These are phyloP conservation scores for Erythrolamprus reginae DNA, from an alignment of 2,113 vertebrate genomes.

Conservation along the genomic window DNA sequence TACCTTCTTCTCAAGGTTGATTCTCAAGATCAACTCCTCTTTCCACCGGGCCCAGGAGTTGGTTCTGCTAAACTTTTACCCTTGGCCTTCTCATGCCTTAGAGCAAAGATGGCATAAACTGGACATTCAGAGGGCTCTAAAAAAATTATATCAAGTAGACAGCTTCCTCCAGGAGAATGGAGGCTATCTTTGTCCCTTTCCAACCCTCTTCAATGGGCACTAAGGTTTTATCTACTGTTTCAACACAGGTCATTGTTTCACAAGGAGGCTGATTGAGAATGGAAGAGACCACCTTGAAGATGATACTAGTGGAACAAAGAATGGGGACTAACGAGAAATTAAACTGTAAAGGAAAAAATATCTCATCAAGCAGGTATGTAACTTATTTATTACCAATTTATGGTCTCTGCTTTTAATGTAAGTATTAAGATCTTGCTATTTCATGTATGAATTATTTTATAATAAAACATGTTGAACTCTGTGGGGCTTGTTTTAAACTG, in stretches of 20 bases:
- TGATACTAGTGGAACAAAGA: background rate
- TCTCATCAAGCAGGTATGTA: slow-evolving; percentile 1
- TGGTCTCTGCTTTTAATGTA: background rate
- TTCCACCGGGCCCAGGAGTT: too few species aligned
- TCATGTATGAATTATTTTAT: background rate
- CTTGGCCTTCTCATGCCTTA: too few species aligned
- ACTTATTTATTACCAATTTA: background rate
- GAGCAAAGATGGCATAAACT: too few species aligned
- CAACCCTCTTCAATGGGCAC: too few species aligned
- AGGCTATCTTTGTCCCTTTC: too few species aligned
- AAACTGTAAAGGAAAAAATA: background rate
- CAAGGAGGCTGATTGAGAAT: background rate
- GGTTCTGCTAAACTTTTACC: too few species aligned
- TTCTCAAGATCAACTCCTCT: too few species aligned
- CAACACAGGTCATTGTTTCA: background rate
- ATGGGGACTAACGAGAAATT: background rate
- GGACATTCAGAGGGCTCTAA: too few species aligned
- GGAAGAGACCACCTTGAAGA: background rate
- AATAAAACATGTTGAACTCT: background rate
- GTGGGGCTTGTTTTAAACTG: background rate
- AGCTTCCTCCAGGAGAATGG: too few species aligned
- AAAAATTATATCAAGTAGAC: too few species aligned
- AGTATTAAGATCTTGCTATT: background rate
- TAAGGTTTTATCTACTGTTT: too few species aligned
- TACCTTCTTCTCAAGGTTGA: too few species aligned